Conservation (phyloP, 2,113 vertebrate genomes). For the Pelvicachromis taeniatus region DNA sequence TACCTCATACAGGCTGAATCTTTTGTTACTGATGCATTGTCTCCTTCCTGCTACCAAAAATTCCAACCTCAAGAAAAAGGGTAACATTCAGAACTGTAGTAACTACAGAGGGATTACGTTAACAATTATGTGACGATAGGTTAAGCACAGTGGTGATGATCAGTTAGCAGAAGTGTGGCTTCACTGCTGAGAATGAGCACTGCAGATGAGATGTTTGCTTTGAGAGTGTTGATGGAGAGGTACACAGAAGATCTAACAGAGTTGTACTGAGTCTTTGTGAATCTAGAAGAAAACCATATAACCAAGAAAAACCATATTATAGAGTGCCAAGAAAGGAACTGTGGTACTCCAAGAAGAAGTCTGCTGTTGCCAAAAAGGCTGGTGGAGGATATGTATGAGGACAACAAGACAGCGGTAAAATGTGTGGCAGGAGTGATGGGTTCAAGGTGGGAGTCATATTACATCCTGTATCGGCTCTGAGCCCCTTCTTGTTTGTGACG, state of each 20-base stretch:
- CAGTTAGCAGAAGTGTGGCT: neutral
- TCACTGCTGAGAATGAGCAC: neutral
- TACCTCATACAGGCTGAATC: slow-evolving; percentile 44
- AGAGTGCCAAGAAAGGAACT: neutral
- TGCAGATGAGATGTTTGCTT: neutral
- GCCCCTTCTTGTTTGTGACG: neutral
- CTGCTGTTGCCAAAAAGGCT: neutral
- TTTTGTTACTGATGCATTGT: slow-evolving; percentile 28
- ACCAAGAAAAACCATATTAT: neutral
- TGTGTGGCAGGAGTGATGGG: neutral
- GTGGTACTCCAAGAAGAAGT: neutral
- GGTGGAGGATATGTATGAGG: neutral
- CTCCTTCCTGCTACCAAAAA: neutral
- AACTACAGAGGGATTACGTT: neutral
- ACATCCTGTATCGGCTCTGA: neutral
- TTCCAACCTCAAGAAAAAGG: neutral
- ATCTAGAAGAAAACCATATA: too few relatives aligned
- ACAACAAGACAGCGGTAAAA: neutral
- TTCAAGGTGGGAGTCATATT: neutral
- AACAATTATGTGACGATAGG: neutral
- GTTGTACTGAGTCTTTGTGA: neutral
- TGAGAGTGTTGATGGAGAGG: neutral
- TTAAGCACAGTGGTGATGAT: neutral
- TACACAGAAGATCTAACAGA: neutral
- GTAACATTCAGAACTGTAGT: neutral